A percentile compares a stretch with the other conserved stretches of the same genome.
Evolutionary conservation across 2,113 vertebrate species (phyloP).

Genomic region (Zosterops lateralis): DNA sequence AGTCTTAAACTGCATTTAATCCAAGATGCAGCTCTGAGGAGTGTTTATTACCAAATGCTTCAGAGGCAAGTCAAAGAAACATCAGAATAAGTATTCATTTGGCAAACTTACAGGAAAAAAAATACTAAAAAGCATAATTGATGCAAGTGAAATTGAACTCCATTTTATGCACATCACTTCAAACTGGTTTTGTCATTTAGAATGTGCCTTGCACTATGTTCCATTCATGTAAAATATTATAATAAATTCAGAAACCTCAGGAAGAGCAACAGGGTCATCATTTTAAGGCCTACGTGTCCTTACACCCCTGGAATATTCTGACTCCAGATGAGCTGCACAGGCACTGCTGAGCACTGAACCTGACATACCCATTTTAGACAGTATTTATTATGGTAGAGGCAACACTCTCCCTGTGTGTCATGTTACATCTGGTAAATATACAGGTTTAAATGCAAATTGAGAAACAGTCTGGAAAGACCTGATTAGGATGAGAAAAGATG

Average conservation of each 20-base stretch:
- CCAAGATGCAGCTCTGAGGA: background rate
- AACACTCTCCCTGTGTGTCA: background rate
- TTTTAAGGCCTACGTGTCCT: background rate
- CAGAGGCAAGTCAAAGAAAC: background rate
- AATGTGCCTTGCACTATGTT: background rate
- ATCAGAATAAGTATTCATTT: background rate
- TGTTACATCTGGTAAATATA: background rate
- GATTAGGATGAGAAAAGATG: conserved; percentile 13
- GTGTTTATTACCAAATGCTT: background rate
- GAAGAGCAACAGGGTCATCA: background rate
- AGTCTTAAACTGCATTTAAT: background rate
- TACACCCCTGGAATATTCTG: background rate
- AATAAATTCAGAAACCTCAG: background rate
- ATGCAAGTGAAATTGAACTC: background rate
- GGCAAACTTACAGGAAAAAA: background rate
- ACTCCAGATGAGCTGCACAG: background rate
- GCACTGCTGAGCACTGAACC: background rate
- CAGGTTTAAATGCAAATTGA: background rate
- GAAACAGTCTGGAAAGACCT: background rate
- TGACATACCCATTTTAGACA: background rate
- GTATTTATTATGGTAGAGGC: background rate
- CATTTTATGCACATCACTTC: background rate
- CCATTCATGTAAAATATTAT: background rate
- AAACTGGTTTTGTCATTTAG: background rate
- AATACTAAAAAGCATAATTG: background rate